phyloP scores from a whole-genome alignment of 2,797 vertebrate species.

The Eupleurogrammus muticus region DNA sequence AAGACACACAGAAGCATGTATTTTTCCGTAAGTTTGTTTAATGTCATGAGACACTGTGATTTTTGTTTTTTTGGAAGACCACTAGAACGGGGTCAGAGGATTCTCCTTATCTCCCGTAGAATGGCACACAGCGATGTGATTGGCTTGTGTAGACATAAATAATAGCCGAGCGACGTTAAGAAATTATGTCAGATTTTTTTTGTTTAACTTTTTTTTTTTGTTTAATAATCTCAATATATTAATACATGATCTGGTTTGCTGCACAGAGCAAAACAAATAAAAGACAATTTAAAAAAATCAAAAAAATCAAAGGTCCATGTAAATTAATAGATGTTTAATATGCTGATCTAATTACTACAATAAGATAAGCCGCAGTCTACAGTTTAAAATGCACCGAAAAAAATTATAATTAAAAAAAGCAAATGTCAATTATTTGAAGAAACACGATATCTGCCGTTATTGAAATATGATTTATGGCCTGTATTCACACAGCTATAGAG shows the following conservation, averaged over 20 bases:
- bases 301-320: constrained; percentile 42
- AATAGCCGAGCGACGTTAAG: constrained; percentile 10
- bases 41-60: constrained; percentile 59
- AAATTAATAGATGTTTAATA: constrained; percentile 53
- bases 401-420: neutral
- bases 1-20: constrained; percentile 58
- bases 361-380: constrained; percentile 31
- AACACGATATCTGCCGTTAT: constrained; percentile 53
- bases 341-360: constrained; percentile 35
- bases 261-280: constrained; percentile 31
- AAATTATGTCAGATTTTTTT: constrained; percentile 10
- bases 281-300: constrained; percentile 20
- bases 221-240: too few relatives aligned
- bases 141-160: constrained; percentile 45
- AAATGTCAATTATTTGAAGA: constrained; percentile 39
- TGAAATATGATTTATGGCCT: constrained; percentile 67
- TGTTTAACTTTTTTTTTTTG: neutral
- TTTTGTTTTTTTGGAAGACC: constrained; percentile 36
- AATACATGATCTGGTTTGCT: constrained; percentile 1
- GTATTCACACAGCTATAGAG: constrained; percentile 44
- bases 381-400: constrained; percentile 25
- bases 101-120: constrained; percentile 45
- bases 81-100: constrained; percentile 50
- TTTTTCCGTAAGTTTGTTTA: constrained; percentile 69
- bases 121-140: constrained; percentile 43